These are phyloP conservation scores for Passer montanus DNA, from an alignment of 2,113 vertebrate species.

Conservation along the genomic window DNA sequence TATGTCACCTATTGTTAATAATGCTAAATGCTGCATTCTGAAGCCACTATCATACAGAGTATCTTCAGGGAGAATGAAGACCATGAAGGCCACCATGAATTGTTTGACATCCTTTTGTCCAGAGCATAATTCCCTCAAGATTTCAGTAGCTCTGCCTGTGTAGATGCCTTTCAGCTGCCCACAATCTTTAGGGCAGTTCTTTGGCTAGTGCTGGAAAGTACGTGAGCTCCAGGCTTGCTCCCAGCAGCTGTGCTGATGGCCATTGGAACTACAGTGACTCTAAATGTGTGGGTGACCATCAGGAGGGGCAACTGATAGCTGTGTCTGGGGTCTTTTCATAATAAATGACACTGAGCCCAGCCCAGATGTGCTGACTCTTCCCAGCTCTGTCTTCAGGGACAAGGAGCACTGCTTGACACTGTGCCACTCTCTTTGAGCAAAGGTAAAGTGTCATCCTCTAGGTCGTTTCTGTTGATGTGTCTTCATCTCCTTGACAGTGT, in stretches of 20 bases:
- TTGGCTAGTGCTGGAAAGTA: rapidly evolving
- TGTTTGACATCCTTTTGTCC: background rate
- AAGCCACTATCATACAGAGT: background rate
- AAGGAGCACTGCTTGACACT: background rate
- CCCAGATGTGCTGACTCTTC: background rate
- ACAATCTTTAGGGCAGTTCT: background rate
- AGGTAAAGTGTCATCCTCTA: too few relatives aligned
- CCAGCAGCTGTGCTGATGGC: background rate
- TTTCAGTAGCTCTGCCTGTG: background rate
- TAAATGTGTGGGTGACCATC: background rate
- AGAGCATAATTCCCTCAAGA: background rate
- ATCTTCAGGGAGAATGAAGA: background rate
- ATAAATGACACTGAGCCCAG: rapidly evolving
- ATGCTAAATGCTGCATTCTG: background rate
- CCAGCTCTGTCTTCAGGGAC: background rate
- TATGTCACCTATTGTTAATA: background rate
- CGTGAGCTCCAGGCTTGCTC: background rate
- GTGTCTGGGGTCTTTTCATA: background rate
- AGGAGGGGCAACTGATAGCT: rapidly evolving
- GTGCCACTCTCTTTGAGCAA: rapidly evolving
- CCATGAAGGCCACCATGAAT: background rate
- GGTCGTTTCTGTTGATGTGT: background rate
- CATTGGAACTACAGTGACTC: background rate
- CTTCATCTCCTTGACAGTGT: background rate
- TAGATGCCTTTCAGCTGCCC: background rate